phyloP scores from a whole-genome alignment of 2,888 invertebrate genomes.

The Holacanthella duospinosa region DNA sequence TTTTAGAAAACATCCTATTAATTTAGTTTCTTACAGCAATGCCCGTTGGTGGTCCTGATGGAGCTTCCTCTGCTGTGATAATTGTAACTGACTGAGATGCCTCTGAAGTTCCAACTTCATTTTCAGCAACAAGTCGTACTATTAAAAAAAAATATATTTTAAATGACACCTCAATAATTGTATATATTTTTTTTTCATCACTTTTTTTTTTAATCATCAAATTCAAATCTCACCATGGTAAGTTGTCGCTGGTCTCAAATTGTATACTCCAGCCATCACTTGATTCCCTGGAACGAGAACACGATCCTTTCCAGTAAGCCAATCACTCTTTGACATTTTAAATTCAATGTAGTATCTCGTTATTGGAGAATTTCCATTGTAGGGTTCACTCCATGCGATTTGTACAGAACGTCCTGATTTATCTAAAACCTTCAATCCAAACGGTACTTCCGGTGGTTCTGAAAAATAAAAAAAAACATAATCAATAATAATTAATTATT shows the following conservation, averaged over 20 bases:
- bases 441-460: conserved; percentile 82
- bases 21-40: conserved; percentile 17
- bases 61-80: conserved; percentile 79
- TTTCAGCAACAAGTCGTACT: conserved; percentile 80
- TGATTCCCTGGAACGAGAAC: conserved; percentile 82
- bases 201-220: background rate
- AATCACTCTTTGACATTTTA: conserved; percentile 58
- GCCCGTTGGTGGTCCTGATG: conserved; percentile 39
- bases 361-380: conserved; percentile 81
- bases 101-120: conserved; percentile 83
- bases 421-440: conserved; percentile 74
- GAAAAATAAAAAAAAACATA: conserved; percentile 34
- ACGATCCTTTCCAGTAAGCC: conserved; percentile 75
- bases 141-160: background rate
- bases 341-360: conserved; percentile 82
- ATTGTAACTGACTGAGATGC: conserved; percentile 87
- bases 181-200: no score
- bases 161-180: no score
- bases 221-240: conserved; percentile 53
- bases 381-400: conserved; percentile 82
- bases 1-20: background rate
- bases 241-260: conserved; percentile 77
- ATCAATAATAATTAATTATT: background rate
- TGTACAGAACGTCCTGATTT: conserved; percentile 84
- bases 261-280: conserved; percentile 78